Conservation (phyloP, 2,888 invertebrate species). For the Drosophila sordidapex region DNA sequence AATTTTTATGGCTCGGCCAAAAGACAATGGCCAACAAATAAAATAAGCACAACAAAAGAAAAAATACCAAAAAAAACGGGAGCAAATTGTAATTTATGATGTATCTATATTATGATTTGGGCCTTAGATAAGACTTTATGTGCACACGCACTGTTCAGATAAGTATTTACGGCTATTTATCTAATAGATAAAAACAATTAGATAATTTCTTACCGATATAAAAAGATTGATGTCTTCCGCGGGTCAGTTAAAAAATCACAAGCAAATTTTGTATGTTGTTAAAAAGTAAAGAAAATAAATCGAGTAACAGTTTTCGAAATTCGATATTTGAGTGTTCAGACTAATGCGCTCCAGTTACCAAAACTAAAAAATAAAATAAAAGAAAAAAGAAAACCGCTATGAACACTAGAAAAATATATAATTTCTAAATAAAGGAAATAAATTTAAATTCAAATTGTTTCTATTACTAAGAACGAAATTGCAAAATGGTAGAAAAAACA, state of each 20-base stretch:
- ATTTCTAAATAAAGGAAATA: not conserved
- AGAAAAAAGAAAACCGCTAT: not conserved
- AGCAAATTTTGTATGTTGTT: not conserved
- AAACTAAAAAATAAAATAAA: too few relatives aligned
- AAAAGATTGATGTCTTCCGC: not conserved
- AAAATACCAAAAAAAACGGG: not conserved
- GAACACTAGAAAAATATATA: not conserved
- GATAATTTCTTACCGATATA: slow-evolving; percentile 8
- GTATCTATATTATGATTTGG: slow-evolving; percentile 20
- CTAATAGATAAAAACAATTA: slow-evolving; percentile 11
- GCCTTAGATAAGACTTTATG: slow-evolving; percentile 13
- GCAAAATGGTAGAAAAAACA: too few relatives aligned
- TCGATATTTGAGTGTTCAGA: not conserved
- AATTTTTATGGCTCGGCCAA: slow-evolving; percentile 39
- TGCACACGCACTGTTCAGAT: not conserved
- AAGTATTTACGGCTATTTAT: slow-evolving; percentile 10
- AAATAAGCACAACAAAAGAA: not conserved
- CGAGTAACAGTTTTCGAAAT: not conserved
- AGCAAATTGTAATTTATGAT: slow-evolving; percentile 19
- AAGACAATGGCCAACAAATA: slow-evolving; percentile 27
- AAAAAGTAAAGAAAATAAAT: too few relatives aligned
- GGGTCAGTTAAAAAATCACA: slow-evolving; percentile 4
- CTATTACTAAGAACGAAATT: not conserved
- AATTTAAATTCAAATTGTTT: not conserved
- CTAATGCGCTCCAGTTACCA: not conserved